A percentile compares a stretch with the other conserved stretches of the same genome.
These are phyloP conservation scores for Brachyhypopomus gauderio DNA, from an alignment of 2,113 vertebrate species.

Conservation along the genomic window DNA sequence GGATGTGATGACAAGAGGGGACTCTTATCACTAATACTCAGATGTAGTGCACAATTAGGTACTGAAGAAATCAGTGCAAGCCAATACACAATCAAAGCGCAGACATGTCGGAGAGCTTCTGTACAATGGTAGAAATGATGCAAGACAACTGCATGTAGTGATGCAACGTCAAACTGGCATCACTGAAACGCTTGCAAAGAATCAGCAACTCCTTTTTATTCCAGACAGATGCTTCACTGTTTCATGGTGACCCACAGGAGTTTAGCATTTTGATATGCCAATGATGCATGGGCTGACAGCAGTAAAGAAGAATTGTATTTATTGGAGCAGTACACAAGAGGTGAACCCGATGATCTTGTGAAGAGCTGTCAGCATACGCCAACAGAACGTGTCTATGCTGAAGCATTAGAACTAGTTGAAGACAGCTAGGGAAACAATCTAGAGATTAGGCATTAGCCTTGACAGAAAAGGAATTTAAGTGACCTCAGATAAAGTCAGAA, in stretches of 20 bases:
- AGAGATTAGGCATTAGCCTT: background rate
- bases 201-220: conserved; percentile 13
- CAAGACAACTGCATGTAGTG: background rate
- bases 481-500: conserved; percentile 30
- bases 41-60: no score
- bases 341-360: conserved; percentile 27
- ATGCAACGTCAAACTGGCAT: conserved; percentile 36
- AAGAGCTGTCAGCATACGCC: conserved; percentile 40
- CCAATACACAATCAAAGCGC: no score
- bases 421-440: conserved; percentile 38
- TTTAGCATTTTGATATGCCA: conserved; percentile 23
- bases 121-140: no score
- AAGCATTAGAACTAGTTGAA: conserved; percentile 24
- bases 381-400: conserved; percentile 9
- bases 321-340: conserved; percentile 44
- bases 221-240: conserved; percentile 26
- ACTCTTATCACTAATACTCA: no score
- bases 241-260: conserved; percentile 22
- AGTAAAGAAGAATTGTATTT: conserved; percentile 29
- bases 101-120: no score
- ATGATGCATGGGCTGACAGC: conserved; percentile 20
- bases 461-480: conserved; percentile 34
- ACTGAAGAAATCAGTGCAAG: no score
- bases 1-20: no score
- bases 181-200: conserved; percentile 12